Evolutionary conservation across 2,888 invertebrate genomes (phyloP), one percentile per base, ranked within the genome.

Genomic region (Athalia circularis): DNA sequence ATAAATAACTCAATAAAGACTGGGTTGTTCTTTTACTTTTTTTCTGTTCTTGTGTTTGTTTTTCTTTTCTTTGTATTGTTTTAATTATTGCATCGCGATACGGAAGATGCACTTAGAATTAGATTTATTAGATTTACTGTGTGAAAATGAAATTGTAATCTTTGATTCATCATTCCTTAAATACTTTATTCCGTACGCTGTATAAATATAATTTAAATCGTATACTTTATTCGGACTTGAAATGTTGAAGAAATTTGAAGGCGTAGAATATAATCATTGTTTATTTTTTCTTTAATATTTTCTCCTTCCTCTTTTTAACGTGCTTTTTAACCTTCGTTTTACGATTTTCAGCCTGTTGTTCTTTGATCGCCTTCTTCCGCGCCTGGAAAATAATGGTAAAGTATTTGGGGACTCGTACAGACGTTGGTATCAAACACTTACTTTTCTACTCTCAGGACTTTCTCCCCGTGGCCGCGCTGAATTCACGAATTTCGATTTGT

Each of bases 241-340:
- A 50, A 67, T 13, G 47, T n/a, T 13, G 13, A 67, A 67, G 5
- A 50, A 3, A 11, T 8, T 5, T 9, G 13, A 0, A 13, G 6
- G 50, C n/a, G 15, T 9, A 8, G 47, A 50, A 54, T 70, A 2
- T 59, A 59, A 45, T 15, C 59, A 3, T n/a, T 70, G 72, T 80
- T 80, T 83, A 85, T 83, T 87, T 90, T 83, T 92, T 92, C 78
- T 91, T 92, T 5, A 90, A 87, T 13, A 92, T 80, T 88, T 94
- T 96, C 87, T 97, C 96, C 87, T 96, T 95, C 82, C 96, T 92
- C 87, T 98, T 99, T 88, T 99, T 99, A 0, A 98, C 90, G 90
- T 98, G 97, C 90, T 99, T 99, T 85, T 97, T 98, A 0, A 96
- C 93, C 92, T 99, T 99, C 0, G 92, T 92, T 92, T 97, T 96